Conservation (phyloP, 2,888 invertebrate genomes). For the Matsumyia berberina region DNA sequence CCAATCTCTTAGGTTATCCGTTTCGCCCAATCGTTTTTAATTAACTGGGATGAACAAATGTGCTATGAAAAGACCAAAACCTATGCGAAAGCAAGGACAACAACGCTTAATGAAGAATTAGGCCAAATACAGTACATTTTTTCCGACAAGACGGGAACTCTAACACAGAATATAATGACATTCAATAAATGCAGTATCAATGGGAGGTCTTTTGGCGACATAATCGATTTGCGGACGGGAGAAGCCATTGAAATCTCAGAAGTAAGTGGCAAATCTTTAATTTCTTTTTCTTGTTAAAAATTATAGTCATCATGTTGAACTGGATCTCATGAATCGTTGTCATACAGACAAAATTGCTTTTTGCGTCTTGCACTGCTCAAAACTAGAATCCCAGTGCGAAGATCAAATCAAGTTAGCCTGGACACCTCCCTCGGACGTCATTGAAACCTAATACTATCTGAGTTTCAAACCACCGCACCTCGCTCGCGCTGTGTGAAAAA, state of each 20-base stretch:
- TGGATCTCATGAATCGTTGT: no score
- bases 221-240: conserved; percentile 93
- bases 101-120: conserved; percentile 98
- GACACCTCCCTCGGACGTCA: no score
- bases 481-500: no score
- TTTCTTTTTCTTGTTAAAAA: no score
- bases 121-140: conserved; percentile 99
- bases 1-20: conserved; percentile 90
- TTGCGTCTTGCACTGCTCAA: no score
- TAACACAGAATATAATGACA: conserved; percentile 99
- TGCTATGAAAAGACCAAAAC: conserved; percentile 95
- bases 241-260: conserved; percentile 94
- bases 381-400: no score
- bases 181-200: conserved; percentile 99
- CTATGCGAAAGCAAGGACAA: conserved; percentile 97
- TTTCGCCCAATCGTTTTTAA: conserved; percentile 98
- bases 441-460: no score
- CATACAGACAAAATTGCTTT: no score
- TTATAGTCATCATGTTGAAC: no score
- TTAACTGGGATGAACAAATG: conserved; percentile 99
- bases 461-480: no score
- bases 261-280: conserved; percentile 87
- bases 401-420: no score
- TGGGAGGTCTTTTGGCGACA: conserved; percentile 96
- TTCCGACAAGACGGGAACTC: conserved; percentile 99